Evolutionary conservation across 2,888 invertebrate genomes (phyloP).

Genomic region (Falcaria lacertinaria): DNA sequence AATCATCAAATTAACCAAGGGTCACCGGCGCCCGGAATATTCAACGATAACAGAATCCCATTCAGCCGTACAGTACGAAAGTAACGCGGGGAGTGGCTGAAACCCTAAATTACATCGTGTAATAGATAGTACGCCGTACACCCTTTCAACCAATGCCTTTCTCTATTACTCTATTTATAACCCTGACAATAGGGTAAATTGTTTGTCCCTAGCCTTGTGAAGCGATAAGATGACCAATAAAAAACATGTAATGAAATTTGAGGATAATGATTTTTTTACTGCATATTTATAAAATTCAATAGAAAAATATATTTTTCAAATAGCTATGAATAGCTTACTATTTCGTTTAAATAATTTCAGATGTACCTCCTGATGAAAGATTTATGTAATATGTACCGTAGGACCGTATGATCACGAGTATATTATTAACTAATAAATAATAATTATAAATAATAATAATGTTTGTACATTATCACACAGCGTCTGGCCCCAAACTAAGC

Average conservation of each 20-base stretch:
- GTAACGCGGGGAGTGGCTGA: conserved; percentile 3
- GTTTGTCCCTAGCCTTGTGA: conserved; percentile 3
- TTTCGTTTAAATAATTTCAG: no score
- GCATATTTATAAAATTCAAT: no score
- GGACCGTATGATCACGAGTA: no score
- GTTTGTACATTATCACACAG: no score
- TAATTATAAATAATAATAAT: no score
- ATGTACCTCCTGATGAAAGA: no score
- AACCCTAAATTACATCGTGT: conserved; percentile 29
- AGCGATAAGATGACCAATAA: neutral
- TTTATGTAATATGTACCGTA: no score
- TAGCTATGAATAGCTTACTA: no score
- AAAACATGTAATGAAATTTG: neutral
- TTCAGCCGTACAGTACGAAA: neutral
- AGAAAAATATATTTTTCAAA: no score
- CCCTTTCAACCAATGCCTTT: conserved; percentile 29
- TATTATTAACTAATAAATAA: no score
- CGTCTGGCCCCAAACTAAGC: no score
- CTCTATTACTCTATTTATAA: conserved; percentile 29
- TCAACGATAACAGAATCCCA: neutral
- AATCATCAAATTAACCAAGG: neutral
- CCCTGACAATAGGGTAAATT: conserved; percentile 12
- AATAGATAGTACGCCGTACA: conserved; percentile 39
- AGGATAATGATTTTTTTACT: no score
- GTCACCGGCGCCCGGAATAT: neutral